Base-by-base conservation (phyloP, 1,140 invertebrate genomes). In the Acromyrmex heyeri region DNA sequence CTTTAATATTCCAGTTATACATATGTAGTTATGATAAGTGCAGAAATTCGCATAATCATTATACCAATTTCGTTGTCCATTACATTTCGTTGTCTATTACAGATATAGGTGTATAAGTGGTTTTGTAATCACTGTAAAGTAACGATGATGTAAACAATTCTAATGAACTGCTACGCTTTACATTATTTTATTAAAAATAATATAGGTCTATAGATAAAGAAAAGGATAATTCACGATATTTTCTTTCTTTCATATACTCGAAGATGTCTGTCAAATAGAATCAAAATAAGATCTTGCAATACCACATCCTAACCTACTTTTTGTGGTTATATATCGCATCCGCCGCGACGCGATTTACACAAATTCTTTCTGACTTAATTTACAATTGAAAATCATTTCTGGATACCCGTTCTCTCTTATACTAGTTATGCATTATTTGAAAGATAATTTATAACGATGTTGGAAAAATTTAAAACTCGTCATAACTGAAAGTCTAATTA, bases 111-210 rank as follows among this genome's bases (percentile, higher is more conserved):
- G 57, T 27, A 73, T 48, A 14, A 75, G 34, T 70, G 57, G 7
- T 18, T 55, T 61, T 24, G 57, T 85, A 77, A 88, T 85, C 24
- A 34, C 55, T 38, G 16, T 30, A 53, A 44, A 81, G 18, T 70
- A 44, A 55, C 4, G 30, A 34, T 53, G 16, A 24, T 34, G 4
- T 48, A 27, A 44, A 24, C n/a, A 16, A 64, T 24, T 30, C 5
- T 62, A 50, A 44, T 3, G 38, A 44, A 44, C 2, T 44, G 16
- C 50, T 18, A 53, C 5, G 0, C 27, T 12, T 4, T 64, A 77
- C 21, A 14, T 50, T 14, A 48, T 55, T 57, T 34, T 34, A 34
- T 34, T 34, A 34, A 55, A 44, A 38, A 24, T 59, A 64, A 2
- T 27, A 16, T 10, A 18, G 6, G 30, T 34, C 6, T 21, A 53